Evolutionary conservation across 2,113 vertebrate species (phyloP).

Genomic region (Myodes glareolus): DNA sequence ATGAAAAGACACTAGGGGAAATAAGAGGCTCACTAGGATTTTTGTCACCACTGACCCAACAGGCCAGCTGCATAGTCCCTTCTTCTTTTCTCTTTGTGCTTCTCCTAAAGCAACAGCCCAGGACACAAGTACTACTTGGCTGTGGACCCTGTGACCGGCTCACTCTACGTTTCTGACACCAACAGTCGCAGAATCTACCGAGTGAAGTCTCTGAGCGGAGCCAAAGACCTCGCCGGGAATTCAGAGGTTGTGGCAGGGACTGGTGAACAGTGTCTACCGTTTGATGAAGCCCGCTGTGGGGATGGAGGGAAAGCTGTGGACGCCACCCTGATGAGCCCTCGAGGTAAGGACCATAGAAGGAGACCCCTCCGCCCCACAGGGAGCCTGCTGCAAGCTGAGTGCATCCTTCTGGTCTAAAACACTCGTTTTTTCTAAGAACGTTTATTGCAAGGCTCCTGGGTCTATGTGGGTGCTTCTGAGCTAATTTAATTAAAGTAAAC

Average conservation of each 20-base stretch:
- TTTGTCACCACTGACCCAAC: neutral
- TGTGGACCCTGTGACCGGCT: constrained; percentile 96
- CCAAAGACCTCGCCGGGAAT: constrained; percentile 93
- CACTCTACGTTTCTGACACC: constrained; percentile 96
- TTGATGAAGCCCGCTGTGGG: constrained; percentile 96
- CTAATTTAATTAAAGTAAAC: constrained; percentile 81
- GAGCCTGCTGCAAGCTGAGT: constrained; percentile 24
- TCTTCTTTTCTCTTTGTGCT: constrained; percentile 74
- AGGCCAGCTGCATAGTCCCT: constrained; percentile 48
- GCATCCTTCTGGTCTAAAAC: constrained; percentile 69
- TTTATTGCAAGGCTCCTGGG: constrained; percentile 75
- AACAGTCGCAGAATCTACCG: constrained; percentile 96
- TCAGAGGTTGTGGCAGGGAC: constrained; percentile 97
- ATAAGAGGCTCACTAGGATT: neutral
- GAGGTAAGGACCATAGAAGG: constrained; percentile 88
- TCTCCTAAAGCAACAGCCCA: constrained; percentile 94
- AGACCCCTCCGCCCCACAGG: fast-evolving
- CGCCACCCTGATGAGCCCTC: constrained; percentile 97
- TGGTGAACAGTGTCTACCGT: constrained; percentile 97
- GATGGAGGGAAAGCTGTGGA: constrained; percentile 98
- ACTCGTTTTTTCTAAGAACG: constrained; percentile 59
- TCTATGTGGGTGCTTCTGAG: neutral
- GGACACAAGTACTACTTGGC: constrained; percentile 99
- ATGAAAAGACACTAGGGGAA: constrained; percentile 51
- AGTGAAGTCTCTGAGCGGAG: constrained; percentile 92